A percentile compares a stretch with the other conserved stretches of the same genome.
These are phyloP conservation scores for Anniella stebbinsi DNA, from an alignment of 2,797 vertebrate genomes.

Conservation along the genomic window DNA sequence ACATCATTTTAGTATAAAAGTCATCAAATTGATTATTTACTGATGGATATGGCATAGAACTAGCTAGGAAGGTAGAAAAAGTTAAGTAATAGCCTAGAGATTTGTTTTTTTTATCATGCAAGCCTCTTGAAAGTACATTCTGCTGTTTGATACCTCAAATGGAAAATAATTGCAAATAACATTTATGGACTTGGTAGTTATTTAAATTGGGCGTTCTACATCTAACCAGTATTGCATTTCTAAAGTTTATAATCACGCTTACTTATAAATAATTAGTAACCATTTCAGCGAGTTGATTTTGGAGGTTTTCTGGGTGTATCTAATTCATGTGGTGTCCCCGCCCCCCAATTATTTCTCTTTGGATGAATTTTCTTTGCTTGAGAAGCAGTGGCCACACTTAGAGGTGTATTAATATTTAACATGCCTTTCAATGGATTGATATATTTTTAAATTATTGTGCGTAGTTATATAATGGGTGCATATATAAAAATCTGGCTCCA, in stretches of 20 bases:
- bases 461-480: neutral
- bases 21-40: neutral
- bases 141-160: neutral
- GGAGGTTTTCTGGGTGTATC: neutral
- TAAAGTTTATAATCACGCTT: neutral
- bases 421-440: neutral
- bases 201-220: neutral
- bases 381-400: neutral
- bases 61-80: neutral
- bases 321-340: neutral
- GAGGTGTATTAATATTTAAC: neutral
- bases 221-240: neutral
- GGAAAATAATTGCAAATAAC: neutral
- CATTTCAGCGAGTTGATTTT: neutral
- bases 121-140: neutral
- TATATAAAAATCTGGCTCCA: constrained; percentile 1
- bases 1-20: neutral
- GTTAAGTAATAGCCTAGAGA: neutral
- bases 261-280: neutral
- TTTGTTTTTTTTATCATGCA: neutral
- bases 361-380: neutral
- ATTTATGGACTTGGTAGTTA: neutral
- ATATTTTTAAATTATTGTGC: constrained; percentile 17
- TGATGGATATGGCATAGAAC: neutral
- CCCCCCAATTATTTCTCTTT: neutral